These are phyloP conservation scores for Orbicella faveolata DNA, from an alignment of 64 coral and sea anemone species.

Conservation along the genomic window DNA sequence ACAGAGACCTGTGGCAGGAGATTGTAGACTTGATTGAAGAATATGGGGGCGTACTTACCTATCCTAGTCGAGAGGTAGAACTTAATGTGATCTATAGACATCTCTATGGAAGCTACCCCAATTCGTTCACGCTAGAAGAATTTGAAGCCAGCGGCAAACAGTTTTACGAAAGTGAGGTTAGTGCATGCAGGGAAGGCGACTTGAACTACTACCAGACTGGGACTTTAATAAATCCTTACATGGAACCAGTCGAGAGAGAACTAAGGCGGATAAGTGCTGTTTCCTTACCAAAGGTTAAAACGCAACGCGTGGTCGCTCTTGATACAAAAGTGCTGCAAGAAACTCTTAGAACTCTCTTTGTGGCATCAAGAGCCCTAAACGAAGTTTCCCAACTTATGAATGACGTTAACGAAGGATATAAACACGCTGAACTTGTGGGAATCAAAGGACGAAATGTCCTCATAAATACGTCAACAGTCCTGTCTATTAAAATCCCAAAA, in stretches of 20 bases:
- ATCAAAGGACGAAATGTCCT: not conserved
- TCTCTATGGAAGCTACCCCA: not conserved
- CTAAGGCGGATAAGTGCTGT: too few species aligned
- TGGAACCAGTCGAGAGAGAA: not conserved
- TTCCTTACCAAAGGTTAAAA: too few species aligned
- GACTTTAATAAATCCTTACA: not conserved
- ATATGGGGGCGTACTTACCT: slow-evolving; percentile 3
- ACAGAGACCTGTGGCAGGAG: slow-evolving; percentile 22
- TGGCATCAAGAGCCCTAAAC: not conserved
- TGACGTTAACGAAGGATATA: not conserved
- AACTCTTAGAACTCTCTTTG: too few species aligned
- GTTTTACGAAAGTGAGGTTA: not conserved
- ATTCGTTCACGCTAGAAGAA: not conserved
- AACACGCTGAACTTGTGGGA: too few species aligned
- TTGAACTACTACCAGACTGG: not conserved
- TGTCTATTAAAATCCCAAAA: not conserved
- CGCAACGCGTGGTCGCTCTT: too few species aligned
- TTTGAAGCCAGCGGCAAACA: not conserved
- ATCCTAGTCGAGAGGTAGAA: slow-evolving; percentile 29
- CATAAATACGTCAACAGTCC: not conserved
- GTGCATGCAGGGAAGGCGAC: not conserved
- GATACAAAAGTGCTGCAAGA: too few species aligned
- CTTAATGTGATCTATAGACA: slow-evolving; percentile 26
- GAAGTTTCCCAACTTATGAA: not conserved
- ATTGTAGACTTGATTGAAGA: slow-evolving; percentile 19